Evolutionary conservation across 2,797 vertebrate genomes (phyloP).

Genomic region (Alfaro cultratus): DNA sequence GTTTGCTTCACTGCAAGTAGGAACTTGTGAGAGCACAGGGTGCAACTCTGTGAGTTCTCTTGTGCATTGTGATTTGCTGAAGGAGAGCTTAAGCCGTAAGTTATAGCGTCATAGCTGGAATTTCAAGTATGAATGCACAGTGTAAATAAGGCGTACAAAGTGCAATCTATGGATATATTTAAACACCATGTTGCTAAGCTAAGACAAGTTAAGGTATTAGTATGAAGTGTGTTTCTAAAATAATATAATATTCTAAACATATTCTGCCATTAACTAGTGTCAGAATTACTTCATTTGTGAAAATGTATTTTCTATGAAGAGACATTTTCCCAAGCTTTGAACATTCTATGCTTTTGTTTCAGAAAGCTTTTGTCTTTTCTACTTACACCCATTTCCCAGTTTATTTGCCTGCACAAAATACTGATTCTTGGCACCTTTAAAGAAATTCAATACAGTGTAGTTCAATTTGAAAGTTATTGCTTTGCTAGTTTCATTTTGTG

Average conservation of each 20-base stretch:
- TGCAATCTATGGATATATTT: not conserved
- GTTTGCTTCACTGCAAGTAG: slow-evolving; percentile 56
- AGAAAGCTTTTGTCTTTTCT: not conserved
- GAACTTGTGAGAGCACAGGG: slow-evolving; percentile 46
- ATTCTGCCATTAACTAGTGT: not conserved
- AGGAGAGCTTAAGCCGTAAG: slow-evolving; percentile 32
- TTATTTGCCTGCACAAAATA: not conserved
- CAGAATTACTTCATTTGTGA: not conserved
- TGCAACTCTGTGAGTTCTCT: slow-evolving; percentile 15
- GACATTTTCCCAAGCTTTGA: not conserved
- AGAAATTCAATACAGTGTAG: not conserved
- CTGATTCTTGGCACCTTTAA: not conserved
- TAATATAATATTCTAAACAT: not conserved
- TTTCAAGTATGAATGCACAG: not conserved
- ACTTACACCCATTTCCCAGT: not conserved
- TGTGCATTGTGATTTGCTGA: slow-evolving; percentile 38
- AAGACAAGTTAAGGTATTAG: not conserved
- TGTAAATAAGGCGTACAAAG: not conserved
- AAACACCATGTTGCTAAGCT: not conserved
- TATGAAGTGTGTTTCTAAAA: not conserved
- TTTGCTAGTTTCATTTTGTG: not conserved
- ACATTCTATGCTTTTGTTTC: not conserved
- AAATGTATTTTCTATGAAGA: not conserved
- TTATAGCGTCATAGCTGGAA: slow-evolving; percentile 21
- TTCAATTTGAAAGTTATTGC: not conserved